A percentile compares a stretch with the other conserved stretches of the same genome.
Evolutionary conservation across 23 tunicate species (phyloP).

Genomic region (Oikopleura dioica): DNA sequence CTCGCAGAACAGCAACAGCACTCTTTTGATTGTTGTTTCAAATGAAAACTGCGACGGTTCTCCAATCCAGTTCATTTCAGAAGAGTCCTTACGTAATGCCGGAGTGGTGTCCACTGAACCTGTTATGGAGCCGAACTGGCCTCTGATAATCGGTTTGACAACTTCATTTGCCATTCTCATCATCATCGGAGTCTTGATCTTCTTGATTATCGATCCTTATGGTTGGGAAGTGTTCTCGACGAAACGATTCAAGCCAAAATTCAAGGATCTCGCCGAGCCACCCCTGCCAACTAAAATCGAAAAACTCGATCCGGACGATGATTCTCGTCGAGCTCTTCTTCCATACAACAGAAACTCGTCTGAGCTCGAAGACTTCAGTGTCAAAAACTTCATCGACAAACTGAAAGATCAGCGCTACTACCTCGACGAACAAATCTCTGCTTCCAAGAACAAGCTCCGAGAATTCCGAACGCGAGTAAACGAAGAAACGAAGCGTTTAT

Average conservation of each 20-base stretch:
- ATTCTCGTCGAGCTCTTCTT: neutral
- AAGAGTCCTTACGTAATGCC: neutral
- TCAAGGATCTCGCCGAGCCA: neutral
- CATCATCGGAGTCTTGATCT: neutral
- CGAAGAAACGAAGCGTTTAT: neutral
- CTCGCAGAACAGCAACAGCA: neutral
- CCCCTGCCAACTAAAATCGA: neutral
- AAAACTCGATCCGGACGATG: neutral
- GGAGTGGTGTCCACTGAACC: neutral
- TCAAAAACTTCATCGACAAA: neutral
- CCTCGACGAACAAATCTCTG: neutral
- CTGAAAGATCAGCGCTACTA: neutral
- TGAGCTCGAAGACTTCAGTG: neutral
- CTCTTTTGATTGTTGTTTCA: neutral
- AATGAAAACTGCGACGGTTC: neutral
- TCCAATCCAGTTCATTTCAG: neutral
- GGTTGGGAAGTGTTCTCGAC: neutral
- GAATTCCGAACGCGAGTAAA: neutral
- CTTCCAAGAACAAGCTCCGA: neutral
- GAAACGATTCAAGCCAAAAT: neutral
- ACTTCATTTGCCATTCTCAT: neutral
- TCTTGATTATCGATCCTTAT: neutral
- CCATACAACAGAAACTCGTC: neutral
- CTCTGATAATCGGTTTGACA: neutral
- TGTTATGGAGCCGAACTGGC: neutral